Evolutionary conservation across 2,113 vertebrate genomes (phyloP), one percentile per base, ranked within the genome.

Genomic region (Nothocercus julius): DNA sequence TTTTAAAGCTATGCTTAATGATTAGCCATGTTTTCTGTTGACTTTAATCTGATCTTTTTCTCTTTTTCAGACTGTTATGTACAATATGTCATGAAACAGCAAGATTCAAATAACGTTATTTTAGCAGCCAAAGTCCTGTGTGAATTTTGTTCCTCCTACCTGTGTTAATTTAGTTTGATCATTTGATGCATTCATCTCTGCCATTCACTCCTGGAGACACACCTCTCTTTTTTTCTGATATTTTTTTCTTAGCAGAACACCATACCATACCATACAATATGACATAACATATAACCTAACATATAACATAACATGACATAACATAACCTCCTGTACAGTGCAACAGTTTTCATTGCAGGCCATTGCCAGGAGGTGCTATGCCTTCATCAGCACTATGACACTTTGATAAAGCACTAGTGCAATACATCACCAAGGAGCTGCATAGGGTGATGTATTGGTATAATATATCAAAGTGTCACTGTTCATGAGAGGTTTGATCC

Each of bases 401-500:
- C 69, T 96, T 96, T 97, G 94, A 97, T 92, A 95, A 95, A 96
- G 75, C 75, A 78, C 93, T 56, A 67, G 72, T 82, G 82, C 95
- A 91, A 96, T 95, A 77, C 63, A 91, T 96, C 88, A 91, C 91
- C 86, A 84, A 90, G 94, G 83, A 92, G 44, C 86, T 92, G 77
- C 82, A 89, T 30, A 49, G 64, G 75, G 72, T 97, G 94, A 97
- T 95, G 82, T 92, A 97, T 96, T 94, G 74, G 78, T 89, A 47
- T 25, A 95, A 96, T 97, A 94, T 53, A 97, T 97, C 96, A 97
- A 96, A 95, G 76, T 89, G 93, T 73, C 94, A 96, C 79, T 62
- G 51, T 38, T 82, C 69, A n/a, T 75, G 73, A 94, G 75, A 80
- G 63, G 74, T 72, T 90, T 93, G 81, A 91, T 96, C 34, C 84